Percentiles rank a stretch among this genome's conserved stretches.
phyloP scores from a whole-genome alignment of 2,113 vertebrate genomes.

The Pao palembangensis region DNA sequence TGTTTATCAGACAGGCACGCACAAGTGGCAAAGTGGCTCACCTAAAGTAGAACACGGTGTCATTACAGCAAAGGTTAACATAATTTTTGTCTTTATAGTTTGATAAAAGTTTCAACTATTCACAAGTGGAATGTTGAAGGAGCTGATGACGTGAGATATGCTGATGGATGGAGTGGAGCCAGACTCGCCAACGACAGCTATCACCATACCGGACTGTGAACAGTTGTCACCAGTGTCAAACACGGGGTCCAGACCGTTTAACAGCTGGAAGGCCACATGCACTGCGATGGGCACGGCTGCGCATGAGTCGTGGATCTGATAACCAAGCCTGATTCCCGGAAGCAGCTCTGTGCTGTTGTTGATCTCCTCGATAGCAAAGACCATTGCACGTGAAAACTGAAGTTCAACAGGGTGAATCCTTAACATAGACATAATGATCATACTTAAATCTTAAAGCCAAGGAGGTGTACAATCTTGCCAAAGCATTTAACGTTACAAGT shows the following conservation, averaged over 20 bases:
- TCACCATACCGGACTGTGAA: constrained; percentile 33
- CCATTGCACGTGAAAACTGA: constrained; percentile 64
- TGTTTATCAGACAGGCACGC: constrained; percentile 70
- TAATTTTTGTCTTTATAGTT: background rate
- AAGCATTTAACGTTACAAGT: no score
- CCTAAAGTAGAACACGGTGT: constrained; percentile 42
- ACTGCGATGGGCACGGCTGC: constrained; percentile 45
- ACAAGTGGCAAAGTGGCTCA: constrained; percentile 73
- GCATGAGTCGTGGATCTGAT: constrained; percentile 70
- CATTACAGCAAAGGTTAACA: background rate
- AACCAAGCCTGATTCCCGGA: constrained; percentile 62
- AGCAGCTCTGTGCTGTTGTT: constrained; percentile 69
- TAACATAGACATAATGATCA: constrained; percentile 3
- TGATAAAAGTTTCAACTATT: constrained; percentile 1
- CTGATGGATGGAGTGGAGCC: constrained; percentile 68
- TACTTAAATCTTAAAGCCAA: background rate
- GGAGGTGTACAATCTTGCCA: background rate
- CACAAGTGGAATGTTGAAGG: constrained; percentile 70
- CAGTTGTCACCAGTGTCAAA: constrained; percentile 27
- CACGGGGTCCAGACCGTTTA: constrained; percentile 36
- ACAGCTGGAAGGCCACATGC: constrained; percentile 60
- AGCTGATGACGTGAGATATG: constrained; percentile 57
- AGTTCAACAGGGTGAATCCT: constrained; percentile 59
- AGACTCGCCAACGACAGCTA: constrained; percentile 65
- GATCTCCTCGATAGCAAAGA: constrained; percentile 72